Percentiles rank a stretch among this genome's conserved stretches.
These are phyloP conservation scores for Montifringilla adamsi DNA, from an alignment of 2,113 vertebrate genomes.

Conservation along the genomic window DNA sequence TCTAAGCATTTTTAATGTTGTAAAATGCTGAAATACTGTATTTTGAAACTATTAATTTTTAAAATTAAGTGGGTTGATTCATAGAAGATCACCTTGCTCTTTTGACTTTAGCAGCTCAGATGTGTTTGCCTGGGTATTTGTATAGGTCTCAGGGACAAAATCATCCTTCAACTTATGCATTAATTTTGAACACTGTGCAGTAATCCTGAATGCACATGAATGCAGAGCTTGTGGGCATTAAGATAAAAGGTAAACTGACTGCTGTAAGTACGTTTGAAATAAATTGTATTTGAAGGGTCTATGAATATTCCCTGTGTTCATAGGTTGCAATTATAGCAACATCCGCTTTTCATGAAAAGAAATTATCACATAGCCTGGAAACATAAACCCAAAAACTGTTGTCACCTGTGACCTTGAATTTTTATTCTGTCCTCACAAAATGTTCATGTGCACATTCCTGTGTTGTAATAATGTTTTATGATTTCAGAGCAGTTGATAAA, in stretches of 20 bases:
- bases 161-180: neutral
- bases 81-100: neutral
- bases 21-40: neutral
- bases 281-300: neutral
- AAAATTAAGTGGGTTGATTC: neutral
- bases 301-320: neutral
- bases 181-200: neutral
- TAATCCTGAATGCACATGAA: neutral
- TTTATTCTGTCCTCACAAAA: neutral
- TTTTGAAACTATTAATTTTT: neutral
- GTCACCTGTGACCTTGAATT: neutral
- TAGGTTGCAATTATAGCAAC: neutral
- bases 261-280: neutral
- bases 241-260: neutral
- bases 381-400: neutral
- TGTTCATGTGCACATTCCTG: neutral
- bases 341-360: neutral
- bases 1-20: neutral
- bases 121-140: neutral
- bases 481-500: slow-evolving; percentile 21
- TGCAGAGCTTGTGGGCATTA: neutral
- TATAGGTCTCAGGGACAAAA: neutral
- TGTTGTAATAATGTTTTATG: neutral
- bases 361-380: neutral
- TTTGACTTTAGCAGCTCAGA: neutral